Conservation (phyloP, 2,797 vertebrate species). For the Oceanodroma leucorhoa region DNA sequence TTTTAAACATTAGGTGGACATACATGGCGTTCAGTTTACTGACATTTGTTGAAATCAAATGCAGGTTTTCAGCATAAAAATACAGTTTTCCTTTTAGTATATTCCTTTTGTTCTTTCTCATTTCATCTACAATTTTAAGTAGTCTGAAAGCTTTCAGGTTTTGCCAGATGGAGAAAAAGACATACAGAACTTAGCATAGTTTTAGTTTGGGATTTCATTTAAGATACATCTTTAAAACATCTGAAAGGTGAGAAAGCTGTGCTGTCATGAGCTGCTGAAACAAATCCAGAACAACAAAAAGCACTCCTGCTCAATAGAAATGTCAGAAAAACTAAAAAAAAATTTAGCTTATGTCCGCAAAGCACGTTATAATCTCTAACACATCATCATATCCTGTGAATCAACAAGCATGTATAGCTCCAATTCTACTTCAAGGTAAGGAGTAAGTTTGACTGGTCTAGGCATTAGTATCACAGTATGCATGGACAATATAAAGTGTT, state of each 20-base stretch:
- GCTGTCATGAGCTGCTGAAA: neutral
- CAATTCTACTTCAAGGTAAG: neutral
- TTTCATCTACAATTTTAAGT: neutral
- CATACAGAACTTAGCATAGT: accelerated
- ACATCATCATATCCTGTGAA: neutral
- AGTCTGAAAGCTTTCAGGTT: neutral
- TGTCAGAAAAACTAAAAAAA: neutral
- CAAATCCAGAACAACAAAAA: neutral
- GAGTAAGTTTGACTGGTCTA: neutral
- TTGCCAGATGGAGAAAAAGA: neutral
- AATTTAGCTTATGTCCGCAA: neutral
- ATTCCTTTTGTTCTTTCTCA: neutral
- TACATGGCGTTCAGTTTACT: neutral
- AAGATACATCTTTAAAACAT: neutral
- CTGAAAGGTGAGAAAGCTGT: neutral
- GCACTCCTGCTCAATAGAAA: neutral
- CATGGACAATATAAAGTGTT: neutral
- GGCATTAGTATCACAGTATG: accelerated
- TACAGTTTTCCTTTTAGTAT: neutral
- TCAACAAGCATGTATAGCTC: neutral
- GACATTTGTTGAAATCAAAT: neutral
- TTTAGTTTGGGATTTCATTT: neutral
- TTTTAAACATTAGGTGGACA: neutral
- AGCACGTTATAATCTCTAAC: neutral
- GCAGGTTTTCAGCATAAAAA: neutral